Evolutionary conservation across 2,113 vertebrate species (phyloP).

Genomic region (Aplodontia rufa): DNA sequence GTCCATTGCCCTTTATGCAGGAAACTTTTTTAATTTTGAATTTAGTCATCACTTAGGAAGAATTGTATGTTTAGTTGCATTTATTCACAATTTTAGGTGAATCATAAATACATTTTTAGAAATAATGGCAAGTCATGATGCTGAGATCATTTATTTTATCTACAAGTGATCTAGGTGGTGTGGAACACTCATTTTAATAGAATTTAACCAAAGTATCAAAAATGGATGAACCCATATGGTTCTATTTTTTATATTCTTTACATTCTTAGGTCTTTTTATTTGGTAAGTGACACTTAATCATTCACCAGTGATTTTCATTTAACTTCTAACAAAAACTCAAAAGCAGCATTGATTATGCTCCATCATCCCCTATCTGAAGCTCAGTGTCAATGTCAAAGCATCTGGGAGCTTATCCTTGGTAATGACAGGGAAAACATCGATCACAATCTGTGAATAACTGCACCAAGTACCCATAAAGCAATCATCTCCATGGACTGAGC

Average conservation of each 20-base stretch:
- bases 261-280: too few relatives aligned
- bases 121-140: not conserved
- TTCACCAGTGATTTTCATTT: too few relatives aligned
- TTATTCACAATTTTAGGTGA: not conserved
- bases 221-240: not conserved
- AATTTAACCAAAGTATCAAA: conserved; percentile 28
- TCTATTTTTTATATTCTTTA: not conserved
- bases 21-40: not conserved
- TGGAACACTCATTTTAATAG: not conserved
- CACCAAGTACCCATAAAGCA: not conserved
- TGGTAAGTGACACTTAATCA: too few relatives aligned
- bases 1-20: not conserved
- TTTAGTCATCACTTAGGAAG: not conserved
- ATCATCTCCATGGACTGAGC: not conserved
- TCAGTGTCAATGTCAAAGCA: not conserved
- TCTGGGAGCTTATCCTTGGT: not conserved
- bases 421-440: not conserved
- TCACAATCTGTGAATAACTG: not conserved
- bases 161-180: not conserved
- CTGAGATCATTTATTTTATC: not conserved
- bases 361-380: not conserved
- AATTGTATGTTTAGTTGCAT: not conserved
- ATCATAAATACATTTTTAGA: not conserved
- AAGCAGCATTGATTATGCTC: too few relatives aligned
- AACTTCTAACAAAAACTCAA: too few relatives aligned